These are phyloP conservation scores for Melanogrammus aeglefinus DNA, from an alignment of 2,797 vertebrate genomes.

Conservation along the genomic window DNA sequence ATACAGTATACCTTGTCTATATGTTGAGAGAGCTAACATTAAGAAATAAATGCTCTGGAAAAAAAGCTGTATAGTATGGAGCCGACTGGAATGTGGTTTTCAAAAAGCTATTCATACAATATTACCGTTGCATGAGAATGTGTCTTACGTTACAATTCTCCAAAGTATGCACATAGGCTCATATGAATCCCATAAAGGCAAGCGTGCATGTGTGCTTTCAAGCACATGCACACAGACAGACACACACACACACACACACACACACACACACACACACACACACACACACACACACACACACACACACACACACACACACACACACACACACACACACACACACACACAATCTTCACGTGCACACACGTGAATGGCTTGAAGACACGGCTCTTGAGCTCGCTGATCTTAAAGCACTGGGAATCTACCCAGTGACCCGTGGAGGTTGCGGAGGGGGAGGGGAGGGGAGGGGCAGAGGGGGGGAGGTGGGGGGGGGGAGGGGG, in stretches of 20 bases:
- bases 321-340: not conserved
- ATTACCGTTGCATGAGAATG: not conserved
- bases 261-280: not conserved
- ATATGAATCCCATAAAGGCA: slow-evolving; percentile 9
- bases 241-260: slow-evolving; percentile 2
- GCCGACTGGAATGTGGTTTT: slow-evolving; percentile 14
- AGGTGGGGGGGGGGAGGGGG: not conserved
- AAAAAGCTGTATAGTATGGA: slow-evolving; percentile 29
- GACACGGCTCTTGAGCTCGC: slow-evolving; percentile 61
- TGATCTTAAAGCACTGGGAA: slow-evolving; percentile 42
- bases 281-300: not conserved
- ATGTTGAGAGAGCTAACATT: not conserved
- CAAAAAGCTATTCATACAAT: not conserved
- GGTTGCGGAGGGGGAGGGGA: not conserved
- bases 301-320: no score
- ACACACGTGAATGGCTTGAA: slow-evolving; percentile 4
- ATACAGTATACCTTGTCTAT: slow-evolving; percentile 4
- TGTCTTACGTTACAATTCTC: not conserved
- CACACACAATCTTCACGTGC: not conserved
- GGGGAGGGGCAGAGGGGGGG: no score
- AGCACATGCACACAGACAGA: not conserved
- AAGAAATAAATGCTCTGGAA: slow-evolving; percentile 27
- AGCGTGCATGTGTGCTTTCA: slow-evolving; percentile 6
- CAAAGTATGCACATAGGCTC: slow-evolving; percentile 18
- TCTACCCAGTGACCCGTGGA: slow-evolving; percentile 55